Conservation (phyloP, 1,140 invertebrate genomes). For the Dreissena polymorpha region DNA sequence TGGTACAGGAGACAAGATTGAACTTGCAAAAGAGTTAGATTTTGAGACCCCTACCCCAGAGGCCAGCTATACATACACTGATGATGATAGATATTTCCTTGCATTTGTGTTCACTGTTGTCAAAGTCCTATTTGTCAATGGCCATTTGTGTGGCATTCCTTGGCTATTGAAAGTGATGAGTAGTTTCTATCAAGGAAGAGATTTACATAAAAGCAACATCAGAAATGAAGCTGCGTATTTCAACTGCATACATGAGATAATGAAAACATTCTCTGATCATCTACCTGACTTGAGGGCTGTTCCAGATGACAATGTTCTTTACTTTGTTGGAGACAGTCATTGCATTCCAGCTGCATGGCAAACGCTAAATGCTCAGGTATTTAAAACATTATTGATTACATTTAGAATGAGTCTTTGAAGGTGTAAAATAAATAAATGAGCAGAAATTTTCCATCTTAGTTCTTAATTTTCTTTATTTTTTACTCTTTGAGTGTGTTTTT, state of each 20-base stretch:
- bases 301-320: constrained; percentile 27
- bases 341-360: constrained; percentile 49
- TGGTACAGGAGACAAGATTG: too few species aligned
- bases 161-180: constrained; percentile 11
- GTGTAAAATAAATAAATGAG: too few species aligned
- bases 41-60: neutral
- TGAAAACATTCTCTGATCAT: neutral
- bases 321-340: constrained; percentile 51
- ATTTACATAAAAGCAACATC: constrained; percentile 36
- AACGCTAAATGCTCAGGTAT: constrained; percentile 26
- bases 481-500: too few species aligned
- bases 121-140: constrained; percentile 39
- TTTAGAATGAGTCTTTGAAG: too few species aligned
- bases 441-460: too few species aligned
- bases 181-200: constrained; percentile 19
- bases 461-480: too few species aligned
- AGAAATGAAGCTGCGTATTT: constrained; percentile 56
- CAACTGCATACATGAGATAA: constrained; percentile 38
- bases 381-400: neutral
- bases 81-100: constrained; percentile 44
- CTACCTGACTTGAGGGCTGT: neutral
- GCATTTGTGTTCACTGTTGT: constrained; percentile 43
- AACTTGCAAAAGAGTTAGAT: too few species aligned
- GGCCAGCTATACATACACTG: constrained; percentile 2
- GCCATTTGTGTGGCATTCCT: constrained; percentile 6